These are phyloP conservation scores for Labeo catla DNA, from an alignment of 2,113 vertebrate species.

Conservation along the genomic window DNA sequence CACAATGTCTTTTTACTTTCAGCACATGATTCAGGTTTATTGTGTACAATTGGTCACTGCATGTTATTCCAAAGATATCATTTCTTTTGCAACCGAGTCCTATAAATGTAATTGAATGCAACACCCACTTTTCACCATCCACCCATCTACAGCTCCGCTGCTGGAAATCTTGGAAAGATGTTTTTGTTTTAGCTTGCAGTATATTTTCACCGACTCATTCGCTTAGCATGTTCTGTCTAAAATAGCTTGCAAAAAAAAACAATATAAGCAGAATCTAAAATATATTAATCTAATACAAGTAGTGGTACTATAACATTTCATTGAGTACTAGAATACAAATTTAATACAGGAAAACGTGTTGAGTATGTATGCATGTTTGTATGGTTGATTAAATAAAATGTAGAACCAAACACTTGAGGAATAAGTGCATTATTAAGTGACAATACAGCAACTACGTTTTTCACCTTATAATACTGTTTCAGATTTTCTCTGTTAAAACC, in stretches of 20 bases:
- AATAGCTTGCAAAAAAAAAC: neutral
- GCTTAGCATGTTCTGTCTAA: neutral
- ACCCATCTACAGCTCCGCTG: neutral
- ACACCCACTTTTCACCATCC: neutral
- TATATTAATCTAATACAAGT: neutral
- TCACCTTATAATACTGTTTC: neutral
- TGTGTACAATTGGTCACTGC: neutral
- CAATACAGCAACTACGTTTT: neutral
- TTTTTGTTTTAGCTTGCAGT: neutral
- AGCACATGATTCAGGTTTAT: neutral
- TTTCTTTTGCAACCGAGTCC: neutral
- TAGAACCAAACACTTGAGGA: neutral
- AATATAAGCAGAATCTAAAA: neutral
- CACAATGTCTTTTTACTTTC: neutral
- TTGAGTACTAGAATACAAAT: neutral
- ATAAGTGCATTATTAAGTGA: neutral
- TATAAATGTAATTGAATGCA: neutral
- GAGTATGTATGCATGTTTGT: conserved; percentile 6
- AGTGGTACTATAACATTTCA: neutral
- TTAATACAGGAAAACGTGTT: neutral
- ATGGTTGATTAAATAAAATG: conserved; percentile 9
- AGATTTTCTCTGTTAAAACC: neutral
- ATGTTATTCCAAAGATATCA: neutral
- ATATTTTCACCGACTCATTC: neutral
- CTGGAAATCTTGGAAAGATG: neutral